Evolutionary conservation across 2,888 invertebrate species (phyloP).

Genomic region (Linnaemya tessellans): DNA sequence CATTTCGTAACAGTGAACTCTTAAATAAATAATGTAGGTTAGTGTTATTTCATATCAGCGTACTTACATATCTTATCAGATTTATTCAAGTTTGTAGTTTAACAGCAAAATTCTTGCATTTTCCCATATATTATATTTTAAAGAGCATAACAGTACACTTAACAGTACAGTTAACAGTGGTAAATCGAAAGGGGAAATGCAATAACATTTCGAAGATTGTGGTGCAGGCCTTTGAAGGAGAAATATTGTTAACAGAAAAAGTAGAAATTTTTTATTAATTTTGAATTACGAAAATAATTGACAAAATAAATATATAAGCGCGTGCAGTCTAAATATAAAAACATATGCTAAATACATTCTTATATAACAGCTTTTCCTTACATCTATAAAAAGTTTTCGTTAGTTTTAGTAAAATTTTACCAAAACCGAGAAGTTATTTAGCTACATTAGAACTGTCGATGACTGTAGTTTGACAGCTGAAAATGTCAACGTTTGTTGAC

Average conservation of each 20-base stretch:
- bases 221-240: neutral
- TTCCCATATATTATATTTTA: rapidly evolving
- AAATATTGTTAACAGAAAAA: neutral
- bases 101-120: neutral
- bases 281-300: neutral
- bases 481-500: too few species aligned
- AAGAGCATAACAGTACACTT: neutral
- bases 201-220: neutral
- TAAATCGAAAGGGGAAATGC: neutral
- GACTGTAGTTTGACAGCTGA: too few species aligned
- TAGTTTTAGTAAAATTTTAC: too few species aligned
- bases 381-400: too few species aligned
- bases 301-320: neutral
- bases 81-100: neutral
- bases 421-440: too few species aligned
- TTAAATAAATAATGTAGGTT: conserved; percentile 52
- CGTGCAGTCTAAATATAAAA: neutral
- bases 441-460: too few species aligned
- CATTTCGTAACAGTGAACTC: conserved; percentile 34
- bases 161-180: neutral
- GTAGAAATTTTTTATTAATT: neutral
- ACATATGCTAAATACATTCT: neutral
- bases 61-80: too few species aligned
- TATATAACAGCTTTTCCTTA: too few species aligned
- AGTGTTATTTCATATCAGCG: conserved; percentile 17